These are phyloP conservation scores for Macropodus opercularis DNA, from an alignment of 2,797 vertebrate species.

Conservation along the genomic window DNA sequence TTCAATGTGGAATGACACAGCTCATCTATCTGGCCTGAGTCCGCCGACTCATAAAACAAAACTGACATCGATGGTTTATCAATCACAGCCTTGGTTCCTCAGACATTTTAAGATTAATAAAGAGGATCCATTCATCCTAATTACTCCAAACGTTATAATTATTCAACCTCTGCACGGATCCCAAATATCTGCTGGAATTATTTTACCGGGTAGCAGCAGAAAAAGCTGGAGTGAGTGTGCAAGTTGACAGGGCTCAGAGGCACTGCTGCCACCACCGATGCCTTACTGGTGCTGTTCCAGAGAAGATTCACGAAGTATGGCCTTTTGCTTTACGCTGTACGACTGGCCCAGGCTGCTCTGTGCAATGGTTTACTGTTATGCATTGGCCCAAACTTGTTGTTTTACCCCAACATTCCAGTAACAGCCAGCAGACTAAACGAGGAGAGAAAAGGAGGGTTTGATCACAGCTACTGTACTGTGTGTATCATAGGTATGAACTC, in stretches of 20 bases:
- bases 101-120: conserved; percentile 58
- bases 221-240: conserved; percentile 24
- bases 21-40: conserved; percentile 68
- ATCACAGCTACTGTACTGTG: conserved; percentile 19
- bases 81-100: conserved; percentile 48
- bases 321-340: conserved; percentile 50
- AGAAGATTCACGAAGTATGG: conserved; percentile 57
- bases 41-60: conserved; percentile 65
- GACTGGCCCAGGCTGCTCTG: conserved; percentile 23
- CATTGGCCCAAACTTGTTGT: conserved; percentile 20
- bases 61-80: conserved; percentile 64
- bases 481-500: neutral
- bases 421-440: conserved; percentile 20
- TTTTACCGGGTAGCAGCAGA: conserved; percentile 30
- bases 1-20: conserved; percentile 59
- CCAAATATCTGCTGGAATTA: conserved; percentile 18
- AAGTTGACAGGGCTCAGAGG: conserved; percentile 53
- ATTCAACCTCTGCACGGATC: conserved; percentile 40
- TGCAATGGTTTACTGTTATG: conserved; percentile 26
- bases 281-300: conserved; percentile 51
- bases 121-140: conserved; percentile 59
- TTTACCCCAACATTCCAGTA: conserved; percentile 41
- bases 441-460: conserved; percentile 19
- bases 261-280: conserved; percentile 56
- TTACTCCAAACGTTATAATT: conserved; percentile 62